phyloP scores from a whole-genome alignment of 2,888 invertebrate species.

The Drosophila robusta region DNA sequence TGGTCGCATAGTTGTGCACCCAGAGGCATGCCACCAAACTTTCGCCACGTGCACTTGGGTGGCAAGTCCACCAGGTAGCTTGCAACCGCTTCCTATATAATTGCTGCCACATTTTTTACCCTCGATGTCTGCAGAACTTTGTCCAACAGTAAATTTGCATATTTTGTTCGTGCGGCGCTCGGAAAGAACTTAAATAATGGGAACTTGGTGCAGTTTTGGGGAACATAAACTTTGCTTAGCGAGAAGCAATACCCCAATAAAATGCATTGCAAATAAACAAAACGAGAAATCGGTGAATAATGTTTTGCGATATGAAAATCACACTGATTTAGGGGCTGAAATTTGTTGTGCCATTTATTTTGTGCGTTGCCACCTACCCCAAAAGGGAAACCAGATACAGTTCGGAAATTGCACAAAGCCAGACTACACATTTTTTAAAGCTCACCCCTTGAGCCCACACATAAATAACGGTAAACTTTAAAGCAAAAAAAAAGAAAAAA shows the following conservation, averaged over 20 bases:
- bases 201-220: constrained; percentile 37
- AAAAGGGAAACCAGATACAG: neutral
- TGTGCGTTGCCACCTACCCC: constrained; percentile 22
- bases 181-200: constrained; percentile 59
- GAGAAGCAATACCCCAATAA: constrained; percentile 22
- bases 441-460: constrained; percentile 7
- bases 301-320: constrained; percentile 71
- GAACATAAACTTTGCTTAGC: constrained; percentile 54
- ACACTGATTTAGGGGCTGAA: constrained; percentile 69
- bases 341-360: constrained; percentile 65
- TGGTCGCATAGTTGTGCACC: neutral
- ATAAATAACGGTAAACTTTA: constrained; percentile 16
- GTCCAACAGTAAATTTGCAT: constrained; percentile 72
- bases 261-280: constrained; percentile 70
- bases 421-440: constrained; percentile 1
- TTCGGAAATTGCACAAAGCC: constrained; percentile 8
- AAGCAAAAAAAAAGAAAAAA: neutral
- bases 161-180: constrained; percentile 41
- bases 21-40: neutral
- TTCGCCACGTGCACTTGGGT: neutral
- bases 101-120: constrained; percentile 58
- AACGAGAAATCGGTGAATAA: constrained; percentile 65
- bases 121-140: constrained; percentile 65
- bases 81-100: constrained; percentile 30
- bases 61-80: neutral